These are phyloP conservation scores for Drosophila erecta DNA, from an alignment of 1,140 invertebrate species.

Conservation along the genomic window DNA sequence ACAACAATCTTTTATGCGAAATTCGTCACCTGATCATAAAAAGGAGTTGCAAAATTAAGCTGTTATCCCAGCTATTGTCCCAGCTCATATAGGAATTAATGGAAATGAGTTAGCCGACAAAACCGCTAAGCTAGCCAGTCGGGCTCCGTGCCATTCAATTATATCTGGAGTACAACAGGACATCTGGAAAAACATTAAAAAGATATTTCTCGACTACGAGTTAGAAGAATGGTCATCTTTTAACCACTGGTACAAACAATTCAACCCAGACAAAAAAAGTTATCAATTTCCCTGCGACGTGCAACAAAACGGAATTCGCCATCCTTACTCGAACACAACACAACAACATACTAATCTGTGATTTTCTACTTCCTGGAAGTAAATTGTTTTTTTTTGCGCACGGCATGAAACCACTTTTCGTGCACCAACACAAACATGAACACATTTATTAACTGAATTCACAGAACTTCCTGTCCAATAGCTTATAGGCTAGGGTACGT, in stretches of 20 bases:
- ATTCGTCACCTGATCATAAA: background rate
- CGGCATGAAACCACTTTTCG: too few species aligned
- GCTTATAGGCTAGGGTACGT: too few species aligned
- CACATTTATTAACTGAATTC: too few species aligned
- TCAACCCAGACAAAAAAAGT: background rate
- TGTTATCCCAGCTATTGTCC: too few species aligned
- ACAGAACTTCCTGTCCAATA: too few species aligned
- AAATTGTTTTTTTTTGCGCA: too few species aligned
- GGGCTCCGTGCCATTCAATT: slow-evolving; percentile 10
- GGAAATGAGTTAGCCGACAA: slow-evolving; percentile 5
- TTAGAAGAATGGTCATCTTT: background rate
- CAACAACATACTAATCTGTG: too few species aligned
- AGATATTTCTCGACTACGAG: background rate
- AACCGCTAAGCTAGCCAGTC: background rate
- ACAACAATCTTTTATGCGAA: background rate
- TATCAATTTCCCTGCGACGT: too few species aligned
- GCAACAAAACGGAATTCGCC: too few species aligned
- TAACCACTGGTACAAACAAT: slow-evolving; percentile 2
- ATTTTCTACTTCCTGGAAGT: too few species aligned
- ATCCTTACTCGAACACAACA: too few species aligned
- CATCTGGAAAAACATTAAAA: slow-evolving; percentile 11
- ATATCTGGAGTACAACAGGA: slow-evolving; percentile 10
- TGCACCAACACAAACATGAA: too few species aligned
- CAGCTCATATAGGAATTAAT: background rate
- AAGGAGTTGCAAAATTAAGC: background rate